A percentile compares a stretch with the other conserved stretches of the same genome.
These are phyloP conservation scores for Drosophila borealis DNA, from an alignment of 2,888 invertebrate genomes.

Conservation along the genomic window DNA sequence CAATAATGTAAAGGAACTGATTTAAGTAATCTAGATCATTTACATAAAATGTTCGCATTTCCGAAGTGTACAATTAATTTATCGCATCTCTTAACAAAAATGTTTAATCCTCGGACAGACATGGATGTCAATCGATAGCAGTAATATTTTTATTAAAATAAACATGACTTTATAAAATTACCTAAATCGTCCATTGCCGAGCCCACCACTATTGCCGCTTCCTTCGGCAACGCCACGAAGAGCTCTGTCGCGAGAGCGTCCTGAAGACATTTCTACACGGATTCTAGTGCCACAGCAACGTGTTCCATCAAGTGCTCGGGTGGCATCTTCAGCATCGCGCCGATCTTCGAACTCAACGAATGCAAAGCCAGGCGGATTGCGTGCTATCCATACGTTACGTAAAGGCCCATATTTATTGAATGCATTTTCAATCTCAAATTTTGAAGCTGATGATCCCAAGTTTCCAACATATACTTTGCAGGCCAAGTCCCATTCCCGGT, in stretches of 20 bases:
- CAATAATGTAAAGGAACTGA: not conserved
- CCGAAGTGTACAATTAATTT: not conserved
- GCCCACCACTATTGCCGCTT: conserved; percentile 85
- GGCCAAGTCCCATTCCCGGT: conserved; percentile 91
- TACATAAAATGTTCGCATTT: no score
- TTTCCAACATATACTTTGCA: conserved; percentile 97
- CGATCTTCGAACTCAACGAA: conserved; percentile 95
- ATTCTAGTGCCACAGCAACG: conserved; percentile 95
- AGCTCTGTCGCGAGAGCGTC: conserved; percentile 91
- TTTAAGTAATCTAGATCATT: no score
- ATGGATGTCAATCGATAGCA: not conserved
- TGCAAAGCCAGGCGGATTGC: conserved; percentile 95
- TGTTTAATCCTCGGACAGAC: not conserved
- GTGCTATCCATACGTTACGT: conserved; percentile 95
- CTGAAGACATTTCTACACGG: conserved; percentile 97
- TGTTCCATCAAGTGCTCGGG: conserved; percentile 91
- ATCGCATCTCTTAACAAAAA: no score
- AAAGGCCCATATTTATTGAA: conserved; percentile 94
- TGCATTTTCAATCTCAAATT: conserved; percentile 93
- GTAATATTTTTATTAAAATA: not conserved
- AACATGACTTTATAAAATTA: not conserved
- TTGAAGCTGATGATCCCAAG: conserved; percentile 94
- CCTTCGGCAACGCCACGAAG: conserved; percentile 85
- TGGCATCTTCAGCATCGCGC: conserved; percentile 93
- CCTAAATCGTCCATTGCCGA: conserved; percentile 85